A percentile compares a stretch with the other conserved stretches of the same genome.
phyloP scores from a whole-genome alignment of 2,113 vertebrate species.

The Burhinus bistriatus region DNA sequence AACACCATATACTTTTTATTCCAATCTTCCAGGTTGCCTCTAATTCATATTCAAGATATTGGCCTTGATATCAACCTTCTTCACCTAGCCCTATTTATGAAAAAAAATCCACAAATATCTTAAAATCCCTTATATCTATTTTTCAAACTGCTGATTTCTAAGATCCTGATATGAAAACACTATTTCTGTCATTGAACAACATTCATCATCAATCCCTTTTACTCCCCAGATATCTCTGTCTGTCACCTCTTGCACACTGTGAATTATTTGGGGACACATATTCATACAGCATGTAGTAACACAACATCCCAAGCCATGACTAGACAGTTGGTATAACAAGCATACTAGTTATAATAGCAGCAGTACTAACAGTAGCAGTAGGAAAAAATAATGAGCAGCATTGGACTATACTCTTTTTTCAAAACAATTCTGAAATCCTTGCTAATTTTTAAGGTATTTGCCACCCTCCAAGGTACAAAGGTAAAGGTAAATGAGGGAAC shows the following conservation, averaged over 20 bases:
- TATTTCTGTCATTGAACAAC: background rate
- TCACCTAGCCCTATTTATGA: background rate
- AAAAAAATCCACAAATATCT: background rate
- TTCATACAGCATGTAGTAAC: background rate
- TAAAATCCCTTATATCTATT: background rate
- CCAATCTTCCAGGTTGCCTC: background rate
- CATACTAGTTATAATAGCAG: background rate
- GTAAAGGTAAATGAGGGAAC: background rate
- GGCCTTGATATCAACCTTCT: background rate
- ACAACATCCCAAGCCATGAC: background rate
- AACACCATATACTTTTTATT: background rate
- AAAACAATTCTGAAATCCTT: background rate
- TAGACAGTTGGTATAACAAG: background rate
- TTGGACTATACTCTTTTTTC: background rate
- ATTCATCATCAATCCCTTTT: background rate
- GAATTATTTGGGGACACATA: background rate
- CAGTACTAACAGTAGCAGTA: background rate
- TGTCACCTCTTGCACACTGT: background rate
- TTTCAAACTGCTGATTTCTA: background rate
- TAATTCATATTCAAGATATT: background rate
- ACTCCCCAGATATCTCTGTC: background rate
- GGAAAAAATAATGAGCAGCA: background rate
- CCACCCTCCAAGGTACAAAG: background rate
- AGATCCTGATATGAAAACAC: background rate
- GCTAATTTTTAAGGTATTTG: background rate